phyloP scores from a whole-genome alignment of 2,113 vertebrate genomes.

The Bostrychus sinensis region DNA sequence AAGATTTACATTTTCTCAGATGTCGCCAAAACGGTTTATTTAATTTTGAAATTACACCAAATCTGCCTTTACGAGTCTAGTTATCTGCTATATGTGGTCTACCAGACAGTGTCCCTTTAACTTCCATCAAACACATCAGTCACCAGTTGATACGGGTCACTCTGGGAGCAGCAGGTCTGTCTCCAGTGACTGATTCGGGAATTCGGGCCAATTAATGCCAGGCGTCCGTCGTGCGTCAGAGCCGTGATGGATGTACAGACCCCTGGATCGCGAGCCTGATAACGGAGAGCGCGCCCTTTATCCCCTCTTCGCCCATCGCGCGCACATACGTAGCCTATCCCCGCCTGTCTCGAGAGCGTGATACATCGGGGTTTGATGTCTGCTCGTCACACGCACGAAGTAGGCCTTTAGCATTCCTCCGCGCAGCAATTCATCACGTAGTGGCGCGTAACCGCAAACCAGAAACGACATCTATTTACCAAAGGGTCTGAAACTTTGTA shows the following conservation, averaged over 20 bases:
- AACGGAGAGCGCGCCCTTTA: conserved; percentile 55
- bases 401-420: conserved; percentile 46
- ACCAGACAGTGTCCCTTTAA: too few relatives aligned
- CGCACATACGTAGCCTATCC: conserved; percentile 18
- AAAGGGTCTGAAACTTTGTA: too few relatives aligned
- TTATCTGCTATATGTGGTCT: too few relatives aligned
- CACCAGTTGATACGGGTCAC: background rate
- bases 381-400: conserved; percentile 8
- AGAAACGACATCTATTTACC: too few relatives aligned
- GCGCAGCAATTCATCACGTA: conserved; percentile 28
- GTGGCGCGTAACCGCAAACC: conserved; percentile 6
- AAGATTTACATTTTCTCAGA: too few relatives aligned
- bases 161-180: background rate
- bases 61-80: too few relatives aligned
- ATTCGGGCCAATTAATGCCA: too few relatives aligned
- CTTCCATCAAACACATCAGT: background rate
- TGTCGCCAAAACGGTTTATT: too few relatives aligned
- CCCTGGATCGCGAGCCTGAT: conserved; percentile 73
- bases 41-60: too few relatives aligned
- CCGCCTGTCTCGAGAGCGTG: conserved; percentile 36
- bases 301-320: background rate
- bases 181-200: conserved; percentile 45
- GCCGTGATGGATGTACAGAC: conserved; percentile 77
- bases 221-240: conserved; percentile 81
- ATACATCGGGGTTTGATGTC: conserved; percentile 41